Evolutionary conservation across 2,113 vertebrate species (phyloP), one percentile per base, ranked within the genome.

Genomic region (Pleuronectes platessa): DNA sequence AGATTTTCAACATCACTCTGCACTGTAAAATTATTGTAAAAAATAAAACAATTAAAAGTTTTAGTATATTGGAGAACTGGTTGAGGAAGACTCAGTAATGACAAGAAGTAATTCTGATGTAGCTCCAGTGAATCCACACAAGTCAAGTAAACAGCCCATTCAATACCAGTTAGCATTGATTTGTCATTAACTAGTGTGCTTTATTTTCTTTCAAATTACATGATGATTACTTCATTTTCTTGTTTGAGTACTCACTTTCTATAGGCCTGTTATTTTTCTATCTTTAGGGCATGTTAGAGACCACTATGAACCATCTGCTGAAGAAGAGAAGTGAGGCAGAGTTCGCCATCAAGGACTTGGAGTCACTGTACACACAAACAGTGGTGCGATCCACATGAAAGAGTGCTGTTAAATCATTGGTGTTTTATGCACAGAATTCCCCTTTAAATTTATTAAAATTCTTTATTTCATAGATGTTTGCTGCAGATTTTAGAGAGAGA

Each of bases 311-410:
- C 35, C 74, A 91, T 24, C 77, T 94, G 74, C 76, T 92, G 62
- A 79, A 90, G 82, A 92, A 86, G 64, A 92, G 83, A 85, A 76
- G 74, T 68, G 78, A 88, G 81, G 89, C 91, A 24, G 90, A 93
- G 68, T 70, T 83, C 47, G 81, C 87, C 14, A 83, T 93, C 42
- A 77, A 87, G 60, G 93, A 93, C 82, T 63, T 94, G 76, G 91
- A 89, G 73, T 76, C 81, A 37, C 65, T 94, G n/a, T 92, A 91
- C 60, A 86, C 86, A 40, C 86, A 93, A 68, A 88, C 91, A 66
- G 68, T 89, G 88, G 93, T 95, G 89, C 45, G 61, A 8, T 76
- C 20, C 6, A 31, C 31, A 9, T 67, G 12, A 26, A 51, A 13
- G 31, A 1, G 21, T 26, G 12, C n/a, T 27, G 40, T 61, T 20